A percentile compares a stretch with the other conserved stretches of the same genome.
Evolutionary conservation across 2,888 invertebrate genomes (phyloP).

Genomic region (Sinotaia quadrata): DNA sequence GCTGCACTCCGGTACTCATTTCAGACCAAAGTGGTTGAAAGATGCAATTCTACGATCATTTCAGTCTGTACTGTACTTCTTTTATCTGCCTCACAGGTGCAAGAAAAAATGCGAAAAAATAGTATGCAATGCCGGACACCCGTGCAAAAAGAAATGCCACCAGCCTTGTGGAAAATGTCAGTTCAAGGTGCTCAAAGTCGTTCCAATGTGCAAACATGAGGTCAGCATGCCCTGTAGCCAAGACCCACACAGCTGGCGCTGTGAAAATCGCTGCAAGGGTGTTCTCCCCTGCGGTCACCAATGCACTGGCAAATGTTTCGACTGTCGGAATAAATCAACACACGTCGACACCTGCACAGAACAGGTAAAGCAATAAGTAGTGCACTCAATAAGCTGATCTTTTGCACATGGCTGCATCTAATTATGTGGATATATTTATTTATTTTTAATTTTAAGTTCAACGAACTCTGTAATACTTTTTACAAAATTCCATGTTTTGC

Average conservation of each 20-base stretch:
- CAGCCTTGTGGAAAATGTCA: slow-evolving; percentile 52
- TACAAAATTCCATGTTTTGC: too few relatives aligned
- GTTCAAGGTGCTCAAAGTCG: slow-evolving; percentile 45
- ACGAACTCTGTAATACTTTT: too few relatives aligned
- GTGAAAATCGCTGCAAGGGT: slow-evolving; percentile 13
- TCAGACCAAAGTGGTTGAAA: too few relatives aligned
- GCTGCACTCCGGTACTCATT: too few relatives aligned
- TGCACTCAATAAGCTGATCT: too few relatives aligned
- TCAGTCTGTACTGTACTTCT: too few relatives aligned
- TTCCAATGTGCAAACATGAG: slow-evolving; percentile 61
- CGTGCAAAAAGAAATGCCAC: slow-evolving; percentile 20
- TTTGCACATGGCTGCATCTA: too few relatives aligned
- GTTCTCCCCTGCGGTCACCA: slow-evolving; percentile 27
- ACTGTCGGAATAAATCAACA: slow-evolving; percentile 12
- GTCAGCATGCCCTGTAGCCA: slow-evolving; percentile 52
- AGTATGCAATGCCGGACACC: slow-evolving; percentile 22
- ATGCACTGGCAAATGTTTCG: slow-evolving; percentile 27
- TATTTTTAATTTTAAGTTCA: too few relatives aligned
- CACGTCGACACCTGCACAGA: slow-evolving; percentile 9
- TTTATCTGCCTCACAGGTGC: slow-evolving; percentile 5
- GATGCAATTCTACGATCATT: too few relatives aligned
- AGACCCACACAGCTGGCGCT: slow-evolving; percentile 6
- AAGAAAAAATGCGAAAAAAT: slow-evolving; percentile 8
- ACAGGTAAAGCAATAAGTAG: slow-evolving; percentile 12
- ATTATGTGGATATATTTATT: background rate